A percentile compares a stretch with the other conserved stretches of the same genome.
Evolutionary conservation across 2,797 vertebrate genomes (phyloP).

Genomic region (Macrochelys suwanniensis): DNA sequence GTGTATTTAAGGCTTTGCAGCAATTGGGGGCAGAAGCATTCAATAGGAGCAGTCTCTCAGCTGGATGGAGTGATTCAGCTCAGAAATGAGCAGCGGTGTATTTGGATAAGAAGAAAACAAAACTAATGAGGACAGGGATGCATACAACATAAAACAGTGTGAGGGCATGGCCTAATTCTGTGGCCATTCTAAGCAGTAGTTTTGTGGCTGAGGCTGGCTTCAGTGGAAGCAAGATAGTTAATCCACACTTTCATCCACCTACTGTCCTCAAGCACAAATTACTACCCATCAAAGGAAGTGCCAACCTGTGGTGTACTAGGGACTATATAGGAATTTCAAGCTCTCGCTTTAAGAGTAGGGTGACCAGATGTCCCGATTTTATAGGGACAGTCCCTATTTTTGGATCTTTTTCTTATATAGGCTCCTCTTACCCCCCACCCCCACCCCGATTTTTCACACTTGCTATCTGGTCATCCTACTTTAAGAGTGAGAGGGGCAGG

Average conservation of each 20-base stretch:
- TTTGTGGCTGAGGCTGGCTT: not conserved
- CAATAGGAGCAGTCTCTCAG: rapidly evolving
- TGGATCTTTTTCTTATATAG: too few species aligned
- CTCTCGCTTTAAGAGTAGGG: too few species aligned
- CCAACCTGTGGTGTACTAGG: not conserved
- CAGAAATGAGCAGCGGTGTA: rapidly evolving
- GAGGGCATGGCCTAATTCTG: rapidly evolving
- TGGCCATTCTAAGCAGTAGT: not conserved
- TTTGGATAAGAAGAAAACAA: not conserved
- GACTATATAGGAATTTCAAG: not conserved
- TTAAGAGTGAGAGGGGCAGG: not conserved
- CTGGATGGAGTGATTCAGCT: not conserved
- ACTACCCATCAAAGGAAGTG: not conserved
- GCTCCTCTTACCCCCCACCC: too few species aligned
- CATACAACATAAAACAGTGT: rapidly evolving
- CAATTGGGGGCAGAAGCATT: rapidly evolving
- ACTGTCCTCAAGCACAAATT: not conserved
- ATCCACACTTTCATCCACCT: not conserved
- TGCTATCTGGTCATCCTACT: too few species aligned
- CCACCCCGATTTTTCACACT: too few species aligned
- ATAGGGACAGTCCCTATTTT: too few species aligned
- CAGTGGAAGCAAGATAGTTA: not conserved
- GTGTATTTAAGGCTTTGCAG: not conserved
- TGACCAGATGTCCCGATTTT: too few species aligned
- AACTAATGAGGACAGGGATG: not conserved